Base-by-base conservation (phyloP, 2,888 invertebrate species). In the Cecidostiba fungosa region DNA sequence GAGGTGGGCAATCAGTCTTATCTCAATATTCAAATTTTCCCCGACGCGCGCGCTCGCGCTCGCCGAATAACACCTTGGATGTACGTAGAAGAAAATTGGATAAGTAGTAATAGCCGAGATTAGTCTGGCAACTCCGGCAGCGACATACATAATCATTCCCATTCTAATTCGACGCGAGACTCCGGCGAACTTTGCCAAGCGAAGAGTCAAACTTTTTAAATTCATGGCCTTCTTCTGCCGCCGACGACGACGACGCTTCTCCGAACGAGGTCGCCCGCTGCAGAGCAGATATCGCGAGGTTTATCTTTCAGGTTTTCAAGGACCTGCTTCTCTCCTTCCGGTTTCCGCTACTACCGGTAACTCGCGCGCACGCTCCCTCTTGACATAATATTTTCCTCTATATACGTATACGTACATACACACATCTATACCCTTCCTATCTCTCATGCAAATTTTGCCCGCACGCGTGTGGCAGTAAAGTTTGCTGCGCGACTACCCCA, bases 221-320 rank as follows among this genome's bases (percentile, higher is more conserved):
- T 72, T 72, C 72, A 72, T 72, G 50, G 74, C 47, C 29, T 47
- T 10, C 29, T 16, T 47, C 32, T n/a, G 3, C 23, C 39, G 39
- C 10, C 19, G 26, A 26, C 10, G 26, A 3, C 26, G 26, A 26
- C 23, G 26, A 6, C 32, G 32, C 70, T 39, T 10, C 70, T 12
- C n/a, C 70, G 43, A 66, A 72, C 50, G 79, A 72, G 43, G 10
- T 23, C 69, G 16, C 3, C 54, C 54, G 32, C 50, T 39, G 43
- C 43, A 1, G 12, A 43, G 16, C 36, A 36, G 72, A 72, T 80
- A 80, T 80, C 23, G 36, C 36, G 54, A 50, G 79, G 72, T 73
- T 85, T 76, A 85, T 85, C 79, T 82, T 29, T 73, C 29, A 16
- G 50, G 74, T 29, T 62, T 82, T 73, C 81, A 62, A 82, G 81